Conservation (phyloP, 30 jellyfish, hydroid and myxozoan species). For the Hydra vulgaris region DNA sequence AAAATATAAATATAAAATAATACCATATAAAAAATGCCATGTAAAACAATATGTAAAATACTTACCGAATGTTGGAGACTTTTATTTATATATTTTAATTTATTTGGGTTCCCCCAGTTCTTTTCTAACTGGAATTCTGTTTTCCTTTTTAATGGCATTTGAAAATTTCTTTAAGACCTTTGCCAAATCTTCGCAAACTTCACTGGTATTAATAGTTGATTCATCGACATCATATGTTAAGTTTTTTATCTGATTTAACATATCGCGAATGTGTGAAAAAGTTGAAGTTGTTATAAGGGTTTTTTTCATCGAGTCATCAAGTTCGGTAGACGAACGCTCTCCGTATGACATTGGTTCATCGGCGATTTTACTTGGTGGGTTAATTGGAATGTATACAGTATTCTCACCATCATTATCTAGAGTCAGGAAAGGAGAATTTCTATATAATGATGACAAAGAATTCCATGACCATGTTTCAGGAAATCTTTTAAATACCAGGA, state of each 20-base stretch:
- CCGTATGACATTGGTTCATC: neutral
- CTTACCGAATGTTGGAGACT: neutral
- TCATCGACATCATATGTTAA: constrained; percentile 12
- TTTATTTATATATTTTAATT: too few relatives aligned
- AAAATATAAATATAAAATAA: too few relatives aligned
- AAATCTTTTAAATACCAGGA: neutral
- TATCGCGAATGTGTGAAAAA: neutral
- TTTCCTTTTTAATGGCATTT: constrained; percentile 1
- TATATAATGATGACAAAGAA: neutral
- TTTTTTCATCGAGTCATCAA: neutral
- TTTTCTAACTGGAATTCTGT: neutral
- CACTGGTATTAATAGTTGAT: neutral
- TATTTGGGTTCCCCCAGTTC: neutral
- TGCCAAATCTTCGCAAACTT: neutral
- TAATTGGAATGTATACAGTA: neutral
- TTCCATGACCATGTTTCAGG: neutral
- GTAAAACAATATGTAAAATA: neutral
- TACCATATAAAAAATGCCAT: too few relatives aligned
- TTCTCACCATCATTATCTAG: neutral
- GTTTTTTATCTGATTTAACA: neutral
- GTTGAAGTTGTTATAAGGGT: neutral
- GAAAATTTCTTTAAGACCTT: neutral
- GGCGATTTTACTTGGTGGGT: neutral
- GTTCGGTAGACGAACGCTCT: neutral
- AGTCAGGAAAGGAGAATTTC: neutral